Evolutionary conservation across 2,113 vertebrate species (phyloP).

Genomic region (Nansenia antarctica): DNA sequence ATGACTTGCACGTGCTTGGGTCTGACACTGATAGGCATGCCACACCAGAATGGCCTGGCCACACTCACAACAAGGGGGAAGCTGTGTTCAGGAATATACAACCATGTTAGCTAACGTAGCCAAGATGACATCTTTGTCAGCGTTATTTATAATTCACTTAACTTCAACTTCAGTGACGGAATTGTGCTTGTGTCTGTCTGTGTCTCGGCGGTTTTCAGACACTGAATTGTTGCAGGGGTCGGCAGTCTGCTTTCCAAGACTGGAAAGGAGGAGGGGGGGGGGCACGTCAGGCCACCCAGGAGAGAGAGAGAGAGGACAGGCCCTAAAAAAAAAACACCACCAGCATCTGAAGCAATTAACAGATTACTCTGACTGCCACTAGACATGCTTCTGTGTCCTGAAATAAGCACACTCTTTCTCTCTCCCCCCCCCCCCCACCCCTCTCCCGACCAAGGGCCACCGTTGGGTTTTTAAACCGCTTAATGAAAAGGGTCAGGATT

Average conservation of each 20-base stretch:
- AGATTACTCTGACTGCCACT: slow-evolving; percentile 37
- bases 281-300: slow-evolving; percentile 55
- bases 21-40: background rate
- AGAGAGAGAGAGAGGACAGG: slow-evolving; percentile 5
- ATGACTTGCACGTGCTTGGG: slow-evolving; percentile 65
- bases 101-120: too few species aligned
- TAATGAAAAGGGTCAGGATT: background rate
- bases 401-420: too few species aligned
- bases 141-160: too few species aligned
- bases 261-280: too few species aligned
- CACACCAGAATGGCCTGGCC: background rate
- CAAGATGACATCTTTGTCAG: too few species aligned
- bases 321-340: slow-evolving; percentile 16
- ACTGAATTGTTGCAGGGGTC: too few species aligned
- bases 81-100: too few species aligned
- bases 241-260: too few species aligned
- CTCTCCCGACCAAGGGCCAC: background rate
- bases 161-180: too few species aligned
- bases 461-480: background rate
- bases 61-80: slow-evolving; percentile 18
- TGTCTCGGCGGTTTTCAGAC: too few species aligned
- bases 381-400: background rate
- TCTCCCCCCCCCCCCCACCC: background rate
- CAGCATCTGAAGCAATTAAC: slow-evolving; percentile 45
- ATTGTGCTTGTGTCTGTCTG: background rate